These are phyloP conservation scores for Acrocephalus kingi DNA, from an alignment of 2,113 vertebrate species.

Conservation along the genomic window DNA sequence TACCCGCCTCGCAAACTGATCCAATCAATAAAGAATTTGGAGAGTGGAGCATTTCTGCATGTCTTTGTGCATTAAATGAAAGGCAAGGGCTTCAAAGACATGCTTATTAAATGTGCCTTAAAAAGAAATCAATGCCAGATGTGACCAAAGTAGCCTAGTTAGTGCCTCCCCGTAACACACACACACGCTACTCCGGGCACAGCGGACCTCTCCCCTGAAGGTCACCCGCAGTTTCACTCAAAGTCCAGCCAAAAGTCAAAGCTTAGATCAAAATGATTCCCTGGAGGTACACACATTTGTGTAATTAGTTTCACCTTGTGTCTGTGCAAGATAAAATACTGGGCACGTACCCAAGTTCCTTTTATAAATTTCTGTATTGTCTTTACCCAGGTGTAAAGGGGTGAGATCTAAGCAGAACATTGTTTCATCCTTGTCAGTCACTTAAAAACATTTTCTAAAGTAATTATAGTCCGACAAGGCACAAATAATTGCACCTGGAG, in stretches of 20 bases:
- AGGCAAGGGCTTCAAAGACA: conserved; percentile 90
- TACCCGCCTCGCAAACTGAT: conserved; percentile 76
- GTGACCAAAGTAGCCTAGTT: conserved; percentile 84
- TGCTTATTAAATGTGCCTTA: conserved; percentile 93
- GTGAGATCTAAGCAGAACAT: conserved; percentile 11
- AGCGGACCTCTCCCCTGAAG: conserved; percentile 64
- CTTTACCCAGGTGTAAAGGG: conserved; percentile 58
- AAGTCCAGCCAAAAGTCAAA: conserved; percentile 70
- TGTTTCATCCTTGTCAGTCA: conserved; percentile 44
- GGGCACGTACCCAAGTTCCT: conserved; percentile 51
- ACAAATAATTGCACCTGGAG: conserved; percentile 63
- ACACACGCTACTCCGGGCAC: conserved; percentile 68
- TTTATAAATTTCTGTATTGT: conserved; percentile 34
- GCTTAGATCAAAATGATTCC: conserved; percentile 73
- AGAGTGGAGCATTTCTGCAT: conserved; percentile 79
- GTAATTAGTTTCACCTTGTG: conserved; percentile 76
- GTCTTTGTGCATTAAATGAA: conserved; percentile 89
- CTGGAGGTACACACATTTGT: conserved; percentile 68
- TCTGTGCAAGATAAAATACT: conserved; percentile 67
- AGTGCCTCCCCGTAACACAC: conserved; percentile 76
- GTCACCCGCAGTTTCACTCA: conserved; percentile 71
- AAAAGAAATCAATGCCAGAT: conserved; percentile 96
- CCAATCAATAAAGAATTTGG: conserved; percentile 88
- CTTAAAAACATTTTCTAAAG: conserved; percentile 62
- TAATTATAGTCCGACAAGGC: conserved; percentile 41